Evolutionary conservation across 2,888 invertebrate species (phyloP), one percentile per base, ranked within the genome.

Genomic region (Anthophora plumipes): DNA sequence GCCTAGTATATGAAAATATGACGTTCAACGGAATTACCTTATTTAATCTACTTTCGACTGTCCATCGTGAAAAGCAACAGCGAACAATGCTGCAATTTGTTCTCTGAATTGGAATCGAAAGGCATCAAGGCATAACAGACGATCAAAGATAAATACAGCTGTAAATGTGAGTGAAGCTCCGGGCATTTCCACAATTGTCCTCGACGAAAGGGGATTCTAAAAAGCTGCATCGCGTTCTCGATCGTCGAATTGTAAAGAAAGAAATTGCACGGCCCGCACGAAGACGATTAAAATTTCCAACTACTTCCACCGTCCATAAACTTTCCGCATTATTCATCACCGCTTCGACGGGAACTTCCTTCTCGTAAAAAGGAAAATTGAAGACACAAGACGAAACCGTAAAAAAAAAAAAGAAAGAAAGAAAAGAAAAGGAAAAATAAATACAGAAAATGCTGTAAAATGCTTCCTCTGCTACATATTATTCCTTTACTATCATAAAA

Each of bases 261-360:
- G 77, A 77, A 77, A 77, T 68, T 68, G 60, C 77, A 37, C 41
- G 31, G 48, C 1, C 2, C 22, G n/a, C 57, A 22, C 37, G 77
- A 48, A 25, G 67, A 50, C 77, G 77, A 77, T 77, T 77, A 76
- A 77, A 76, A 76, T 76, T 77, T 77, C 77, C 67, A 77, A 77
- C 67, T 68, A 68, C 77, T 68, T 41, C 48, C 60, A 48, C 9
- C 66, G 31, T 66, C 31, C 46, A 54, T 77, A 77, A 77, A 77
- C 77, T 78, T 69, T 63, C 46, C 63, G 63, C 57, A 69, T 69
- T 77, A 69, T 77, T 77, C 68, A 69, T 77, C 77, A 39, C 57
- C 52, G 50, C 50, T 69, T 77, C 77, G 77, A 78, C 68, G 48
- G 37, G 61, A 48, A 55, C 8, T 31, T 63, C 37, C 50, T 9